Conservation (phyloP, 2,888 invertebrate genomes). For the Sclerodermus sp. region DNA sequence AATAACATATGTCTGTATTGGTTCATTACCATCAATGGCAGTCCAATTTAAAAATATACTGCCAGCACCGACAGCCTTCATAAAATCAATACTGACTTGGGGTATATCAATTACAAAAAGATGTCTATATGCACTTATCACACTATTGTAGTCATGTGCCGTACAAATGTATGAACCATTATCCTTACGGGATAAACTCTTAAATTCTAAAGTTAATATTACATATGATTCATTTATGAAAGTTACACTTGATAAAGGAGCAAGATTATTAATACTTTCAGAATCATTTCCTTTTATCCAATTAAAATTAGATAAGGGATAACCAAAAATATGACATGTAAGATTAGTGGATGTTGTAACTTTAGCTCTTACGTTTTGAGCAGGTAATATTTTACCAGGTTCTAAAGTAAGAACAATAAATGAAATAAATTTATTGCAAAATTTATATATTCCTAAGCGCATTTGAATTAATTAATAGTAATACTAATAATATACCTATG, state of each 20-base stretch:
- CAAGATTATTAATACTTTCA: slow-evolving; percentile 50
- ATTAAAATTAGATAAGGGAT: slow-evolving; percentile 61
- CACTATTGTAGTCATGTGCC: slow-evolving; percentile 54
- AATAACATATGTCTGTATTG: slow-evolving; percentile 64
- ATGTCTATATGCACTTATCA: slow-evolving; percentile 58
- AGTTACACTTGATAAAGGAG: slow-evolving; percentile 51
- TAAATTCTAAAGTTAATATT: slow-evolving; percentile 63
- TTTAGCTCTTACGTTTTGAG: slow-evolving; percentile 60
- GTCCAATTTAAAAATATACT: slow-evolving; percentile 85
- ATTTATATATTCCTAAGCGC: slow-evolving; percentile 1
- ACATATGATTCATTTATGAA: slow-evolving; percentile 63
- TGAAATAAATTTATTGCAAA: slow-evolving; percentile 26
- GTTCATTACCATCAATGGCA: slow-evolving; percentile 73
- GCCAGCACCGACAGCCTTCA: slow-evolving; percentile 74
- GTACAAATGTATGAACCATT: slow-evolving; percentile 69
- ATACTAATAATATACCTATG: slow-evolving; percentile 38
- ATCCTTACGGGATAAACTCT: slow-evolving; percentile 67
- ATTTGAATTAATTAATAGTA: not conserved
- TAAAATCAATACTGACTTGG: slow-evolving; percentile 69
- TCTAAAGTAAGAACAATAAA: slow-evolving; percentile 47
- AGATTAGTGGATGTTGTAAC: slow-evolving; percentile 61
- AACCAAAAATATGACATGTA: slow-evolving; percentile 64
- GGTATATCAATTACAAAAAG: slow-evolving; percentile 72
- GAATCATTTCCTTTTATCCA: slow-evolving; percentile 65
- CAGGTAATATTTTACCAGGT: slow-evolving; percentile 59